phyloP scores from a whole-genome alignment of 2,888 invertebrate genomes.

The Melinopterus prodromus region DNA sequence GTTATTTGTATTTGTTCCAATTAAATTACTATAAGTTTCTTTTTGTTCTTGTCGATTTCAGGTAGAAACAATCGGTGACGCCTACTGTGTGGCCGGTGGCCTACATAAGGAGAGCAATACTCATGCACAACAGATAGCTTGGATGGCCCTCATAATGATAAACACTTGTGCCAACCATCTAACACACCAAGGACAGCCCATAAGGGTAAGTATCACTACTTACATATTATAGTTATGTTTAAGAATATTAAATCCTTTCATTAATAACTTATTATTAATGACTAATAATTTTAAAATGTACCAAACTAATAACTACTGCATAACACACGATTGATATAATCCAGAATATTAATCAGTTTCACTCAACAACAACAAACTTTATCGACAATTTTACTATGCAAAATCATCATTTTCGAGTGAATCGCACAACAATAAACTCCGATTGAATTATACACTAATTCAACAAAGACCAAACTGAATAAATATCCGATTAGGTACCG shows the following conservation, averaged over 20 bases:
- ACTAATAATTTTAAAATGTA: too few species aligned
- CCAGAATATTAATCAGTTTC: too few species aligned
- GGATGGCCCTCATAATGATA: conserved; percentile 97
- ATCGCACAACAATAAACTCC: too few species aligned
- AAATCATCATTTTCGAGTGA: too few species aligned
- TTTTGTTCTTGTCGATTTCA: conserved; percentile 53
- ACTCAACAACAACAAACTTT: too few species aligned
- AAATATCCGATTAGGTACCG: not conserved
- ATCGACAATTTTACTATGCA: too few species aligned
- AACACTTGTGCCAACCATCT: conserved; percentile 86
- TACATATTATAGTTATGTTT: not conserved
- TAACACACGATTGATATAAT: too few species aligned
- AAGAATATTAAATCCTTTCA: not conserved
- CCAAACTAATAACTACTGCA: too few species aligned
- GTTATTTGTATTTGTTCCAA: too few species aligned
- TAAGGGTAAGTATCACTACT: conserved; percentile 69
- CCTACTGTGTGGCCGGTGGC: conserved; percentile 95
- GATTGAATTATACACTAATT: not conserved
- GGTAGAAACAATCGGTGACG: conserved; percentile 97
- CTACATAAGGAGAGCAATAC: conserved; percentile 85
- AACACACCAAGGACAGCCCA: conserved; percentile 91
- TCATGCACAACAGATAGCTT: conserved; percentile 93
- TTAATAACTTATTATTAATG: too few species aligned
- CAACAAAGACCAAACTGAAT: not conserved
- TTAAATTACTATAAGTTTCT: not conserved